Evolutionary conservation across 1,140 invertebrate species (phyloP).

Genomic region (Saccostrea glomerata): DNA sequence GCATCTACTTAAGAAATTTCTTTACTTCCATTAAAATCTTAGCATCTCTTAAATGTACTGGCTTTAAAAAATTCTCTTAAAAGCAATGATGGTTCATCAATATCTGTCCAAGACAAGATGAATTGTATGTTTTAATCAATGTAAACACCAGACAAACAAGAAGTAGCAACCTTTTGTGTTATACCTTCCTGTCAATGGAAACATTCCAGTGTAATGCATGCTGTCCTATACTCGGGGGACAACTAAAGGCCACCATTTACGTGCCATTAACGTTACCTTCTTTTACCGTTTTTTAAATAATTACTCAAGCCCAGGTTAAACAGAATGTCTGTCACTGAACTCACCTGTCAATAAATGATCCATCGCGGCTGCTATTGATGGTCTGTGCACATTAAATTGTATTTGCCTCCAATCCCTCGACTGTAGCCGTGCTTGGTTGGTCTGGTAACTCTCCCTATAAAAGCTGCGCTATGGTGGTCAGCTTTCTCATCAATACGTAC

Average conservation of each 20-base stretch:
- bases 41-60: too few relatives aligned
- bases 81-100: too few relatives aligned
- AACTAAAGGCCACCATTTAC: not conserved
- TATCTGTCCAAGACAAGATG: too few relatives aligned
- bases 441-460: not conserved
- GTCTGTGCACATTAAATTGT: not conserved
- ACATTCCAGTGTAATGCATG: not conserved
- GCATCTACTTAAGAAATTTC: too few relatives aligned
- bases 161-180: too few relatives aligned
- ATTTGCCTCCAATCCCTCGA: not conserved
- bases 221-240: not conserved
- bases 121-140: too few relatives aligned
- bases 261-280: not conserved
- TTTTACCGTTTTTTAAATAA: not conserved
- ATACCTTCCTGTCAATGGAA: too few relatives aligned
- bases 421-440: not conserved
- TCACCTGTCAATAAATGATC: constrained; percentile 1
- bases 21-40: too few relatives aligned
- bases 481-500: not conserved
- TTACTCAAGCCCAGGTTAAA: not conserved
- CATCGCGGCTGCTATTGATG: not conserved
- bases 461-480: not conserved
- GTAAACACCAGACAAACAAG: too few relatives aligned
- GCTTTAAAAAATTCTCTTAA: too few relatives aligned
- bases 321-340: not conserved